Evolutionary conservation across 2,113 vertebrate species (phyloP).

Genomic region (Canis aureus): DNA sequence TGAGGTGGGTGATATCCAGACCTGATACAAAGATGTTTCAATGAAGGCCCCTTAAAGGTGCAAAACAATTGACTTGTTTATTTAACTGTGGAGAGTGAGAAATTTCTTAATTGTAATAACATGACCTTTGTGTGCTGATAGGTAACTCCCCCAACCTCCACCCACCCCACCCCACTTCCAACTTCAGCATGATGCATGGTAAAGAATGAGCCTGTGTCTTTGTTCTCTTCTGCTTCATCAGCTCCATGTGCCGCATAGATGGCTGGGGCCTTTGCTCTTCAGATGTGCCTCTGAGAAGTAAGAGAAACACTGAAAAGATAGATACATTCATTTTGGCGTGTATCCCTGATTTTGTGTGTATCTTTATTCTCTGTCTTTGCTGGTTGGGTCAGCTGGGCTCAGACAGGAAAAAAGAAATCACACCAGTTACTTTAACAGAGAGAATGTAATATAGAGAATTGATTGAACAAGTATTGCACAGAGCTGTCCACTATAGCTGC

Average conservation of each 20-base stretch:
- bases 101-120: not conserved
- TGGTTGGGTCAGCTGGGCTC: not conserved
- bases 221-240: not conserved
- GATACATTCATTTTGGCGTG: not conserved
- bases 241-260: not conserved
- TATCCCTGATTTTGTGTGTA: not conserved
- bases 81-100: not conserved
- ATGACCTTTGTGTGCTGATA: not conserved
- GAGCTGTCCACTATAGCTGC: not conserved
- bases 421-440: not conserved
- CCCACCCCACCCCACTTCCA: not conserved
- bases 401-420: not conserved
- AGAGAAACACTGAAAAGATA: not conserved
- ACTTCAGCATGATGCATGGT: not conserved
- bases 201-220: not conserved
- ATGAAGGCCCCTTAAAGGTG: not conserved
- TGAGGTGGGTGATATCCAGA: not conserved
- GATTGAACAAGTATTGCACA: not conserved
- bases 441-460: not conserved
- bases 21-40: not conserved
- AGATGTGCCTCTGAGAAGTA: not conserved
- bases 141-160: accelerated
- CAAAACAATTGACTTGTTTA: not conserved
- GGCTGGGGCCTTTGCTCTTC: not conserved
- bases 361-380: not conserved